Base-by-base conservation (phyloP, 2,888 invertebrate species). In the Drosophila antonietae region DNA sequence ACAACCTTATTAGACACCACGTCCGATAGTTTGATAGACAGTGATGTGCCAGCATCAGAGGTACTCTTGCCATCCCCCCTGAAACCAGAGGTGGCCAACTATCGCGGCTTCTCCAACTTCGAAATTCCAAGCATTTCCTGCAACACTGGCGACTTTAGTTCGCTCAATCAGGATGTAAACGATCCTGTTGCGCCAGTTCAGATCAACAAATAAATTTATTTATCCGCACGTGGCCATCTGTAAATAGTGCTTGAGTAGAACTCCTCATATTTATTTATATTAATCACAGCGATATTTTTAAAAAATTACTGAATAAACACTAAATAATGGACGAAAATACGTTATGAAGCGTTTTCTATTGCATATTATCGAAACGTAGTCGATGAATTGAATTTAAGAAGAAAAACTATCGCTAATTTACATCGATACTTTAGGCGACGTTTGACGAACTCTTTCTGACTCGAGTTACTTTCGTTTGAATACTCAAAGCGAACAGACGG, bases 41-140 rank as follows among this genome's bases (percentile, higher is more conserved):
- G 91, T 64, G 92, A 92, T 73, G 90, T 92, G 35, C 92, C 84
- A 0, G 76, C 89, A 0, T 90, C 89, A 62, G 94, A 93, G 6
- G 93, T 94, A 58, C 91, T 94, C 0, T 87, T 95, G 46, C 95
- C 95, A 0, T 94, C 95, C 1, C 95, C 95, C 0, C 81, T 95
- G n/a, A 93, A 93, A 81, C 95, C 95, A 7, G 90, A 91, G 55
- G 86, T 91, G 31, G 91, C 94, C 14, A 94, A 94, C 85, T 95
- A 95, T 91, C 93, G 94, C 28, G 95, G 95, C 0, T 95, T 95
- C 88, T 94, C 95, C 1, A 94, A 94, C 9, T 94, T 94, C 65
- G 94, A 94, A 82, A 95, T 95, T 88, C 95, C 95, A 18, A 95
- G 94, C 67, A 95, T 95, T 89, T 95, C 95, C 4, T 95, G 95